Conservation (phyloP, 2,797 vertebrate species). For the Austrolebias charrua region DNA sequence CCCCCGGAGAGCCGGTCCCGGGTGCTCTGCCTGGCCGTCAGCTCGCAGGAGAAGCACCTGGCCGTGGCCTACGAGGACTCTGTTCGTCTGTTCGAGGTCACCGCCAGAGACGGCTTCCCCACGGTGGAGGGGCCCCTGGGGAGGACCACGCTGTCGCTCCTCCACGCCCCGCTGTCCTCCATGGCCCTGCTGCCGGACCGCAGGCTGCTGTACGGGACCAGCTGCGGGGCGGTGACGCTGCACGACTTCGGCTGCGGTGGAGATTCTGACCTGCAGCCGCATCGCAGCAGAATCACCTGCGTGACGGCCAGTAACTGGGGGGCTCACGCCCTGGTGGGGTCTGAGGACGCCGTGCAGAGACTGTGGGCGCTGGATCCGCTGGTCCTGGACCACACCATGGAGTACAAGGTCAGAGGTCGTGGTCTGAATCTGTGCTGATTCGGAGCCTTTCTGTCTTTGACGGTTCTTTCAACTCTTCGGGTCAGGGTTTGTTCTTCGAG, state of each 20-base stretch:
- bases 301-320: conserved; percentile 77
- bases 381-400: conserved; percentile 79
- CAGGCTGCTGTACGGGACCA: conserved; percentile 76
- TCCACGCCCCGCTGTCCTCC: conserved; percentile 63
- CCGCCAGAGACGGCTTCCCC: conserved; percentile 72
- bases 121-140: conserved; percentile 70
- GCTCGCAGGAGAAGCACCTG: conserved; percentile 72
- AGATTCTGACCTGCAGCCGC: conserved; percentile 72
- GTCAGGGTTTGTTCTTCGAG: conserved; percentile 77
- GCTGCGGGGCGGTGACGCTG: conserved; percentile 70
- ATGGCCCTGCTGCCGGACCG: conserved; percentile 64
- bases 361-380: conserved; percentile 81
- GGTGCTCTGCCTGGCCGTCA: conserved; percentile 65
- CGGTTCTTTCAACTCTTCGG: background rate
- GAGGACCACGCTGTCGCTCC: conserved; percentile 68
- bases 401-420: conserved; percentile 76
- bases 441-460: background rate
- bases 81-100: conserved; percentile 75
- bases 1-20: conserved; percentile 76
- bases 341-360: conserved; percentile 75
- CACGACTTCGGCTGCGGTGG: conserved; percentile 53
- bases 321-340: conserved; percentile 76
- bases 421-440: too few species aligned
- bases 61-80: conserved; percentile 72
- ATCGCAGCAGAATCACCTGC: conserved; percentile 77